Evolutionary conservation across 2,113 vertebrate genomes (phyloP).

Genomic region (Atherinomorus stipes): DNA sequence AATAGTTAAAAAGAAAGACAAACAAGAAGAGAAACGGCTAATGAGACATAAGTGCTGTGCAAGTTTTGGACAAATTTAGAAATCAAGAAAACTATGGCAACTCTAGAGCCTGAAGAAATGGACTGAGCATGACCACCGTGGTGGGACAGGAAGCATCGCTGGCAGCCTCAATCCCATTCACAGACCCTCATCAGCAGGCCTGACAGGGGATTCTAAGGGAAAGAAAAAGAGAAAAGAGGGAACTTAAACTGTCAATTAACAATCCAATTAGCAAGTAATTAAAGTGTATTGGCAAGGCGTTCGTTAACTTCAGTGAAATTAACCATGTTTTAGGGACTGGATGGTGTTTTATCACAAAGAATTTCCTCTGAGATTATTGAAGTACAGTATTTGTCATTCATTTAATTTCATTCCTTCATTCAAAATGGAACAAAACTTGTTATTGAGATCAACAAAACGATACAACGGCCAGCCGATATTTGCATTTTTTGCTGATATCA

Average conservation of each 20-base stretch:
- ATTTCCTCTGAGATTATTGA: no score
- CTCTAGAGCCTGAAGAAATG: not conserved
- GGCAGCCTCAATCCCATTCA: slow-evolving; percentile 19
- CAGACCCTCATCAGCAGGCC: slow-evolving; percentile 14
- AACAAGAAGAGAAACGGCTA: not conserved
- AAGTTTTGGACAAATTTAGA: not conserved
- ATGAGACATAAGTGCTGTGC: not conserved
- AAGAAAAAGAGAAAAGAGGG: not conserved
- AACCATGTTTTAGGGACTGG: slow-evolving; percentile 29
- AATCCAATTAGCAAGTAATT: slow-evolving; percentile 39
- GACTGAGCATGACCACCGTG: not conserved
- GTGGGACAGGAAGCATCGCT: slow-evolving; percentile 6
- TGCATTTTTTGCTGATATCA: no score
- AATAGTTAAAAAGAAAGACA: not conserved
- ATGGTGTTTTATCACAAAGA: slow-evolving; percentile 16
- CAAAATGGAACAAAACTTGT: slow-evolving; percentile 29
- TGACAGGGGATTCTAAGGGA: slow-evolving; percentile 4
- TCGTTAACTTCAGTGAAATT: slow-evolving; percentile 19
- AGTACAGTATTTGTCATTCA: no score
- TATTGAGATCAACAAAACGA: slow-evolving; percentile 24
- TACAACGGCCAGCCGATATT: no score
- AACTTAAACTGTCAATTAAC: slow-evolving; percentile 19
- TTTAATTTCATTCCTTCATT: no score
- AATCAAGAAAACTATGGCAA: not conserved
- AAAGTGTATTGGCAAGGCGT: slow-evolving; percentile 14